Percentiles rank a stretch among this genome's conserved stretches.
Conservation (phyloP, 2,797 vertebrate species). For the Phyllotis vaccarum region DNA sequence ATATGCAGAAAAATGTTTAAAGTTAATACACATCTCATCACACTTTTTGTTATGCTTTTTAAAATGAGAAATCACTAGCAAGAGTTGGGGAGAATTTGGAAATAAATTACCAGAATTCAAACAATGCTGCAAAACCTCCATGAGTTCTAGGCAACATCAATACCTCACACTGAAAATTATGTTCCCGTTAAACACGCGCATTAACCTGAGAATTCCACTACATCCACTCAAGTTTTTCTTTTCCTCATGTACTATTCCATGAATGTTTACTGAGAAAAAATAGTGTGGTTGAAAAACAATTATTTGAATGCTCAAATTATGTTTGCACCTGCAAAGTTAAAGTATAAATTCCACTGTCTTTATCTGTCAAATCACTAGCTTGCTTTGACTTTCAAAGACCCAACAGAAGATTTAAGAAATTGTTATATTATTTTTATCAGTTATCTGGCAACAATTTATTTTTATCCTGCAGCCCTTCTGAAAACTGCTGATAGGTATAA, state of each 20-base stretch:
- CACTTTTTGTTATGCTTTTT: neutral
- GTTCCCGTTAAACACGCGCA: neutral
- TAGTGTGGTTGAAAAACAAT: neutral
- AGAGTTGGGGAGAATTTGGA: neutral
- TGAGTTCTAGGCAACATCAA: neutral
- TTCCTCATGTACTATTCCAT: neutral
- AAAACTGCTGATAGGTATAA: slow-evolving; percentile 36
- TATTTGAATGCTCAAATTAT: slow-evolving; percentile 57
- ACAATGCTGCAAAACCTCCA: neutral
- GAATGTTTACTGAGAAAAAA: neutral
- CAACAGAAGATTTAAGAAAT: neutral
- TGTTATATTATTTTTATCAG: slow-evolving; percentile 10
- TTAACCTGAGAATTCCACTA: neutral
- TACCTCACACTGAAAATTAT: neutral
- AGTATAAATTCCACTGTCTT: neutral
- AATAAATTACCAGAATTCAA: slow-evolving; percentile 46
- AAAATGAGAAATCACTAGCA: slow-evolving; percentile 22
- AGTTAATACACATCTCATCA: neutral
- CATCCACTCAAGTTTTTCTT: neutral
- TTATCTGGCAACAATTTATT: neutral
- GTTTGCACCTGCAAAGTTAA: neutral
- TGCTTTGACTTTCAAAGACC: neutral
- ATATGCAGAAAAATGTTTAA: neutral
- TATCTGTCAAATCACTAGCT: neutral
- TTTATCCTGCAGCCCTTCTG: neutral